Conservation (phyloP, 1,140 invertebrate genomes). For the Drosophila simulans region DNA sequence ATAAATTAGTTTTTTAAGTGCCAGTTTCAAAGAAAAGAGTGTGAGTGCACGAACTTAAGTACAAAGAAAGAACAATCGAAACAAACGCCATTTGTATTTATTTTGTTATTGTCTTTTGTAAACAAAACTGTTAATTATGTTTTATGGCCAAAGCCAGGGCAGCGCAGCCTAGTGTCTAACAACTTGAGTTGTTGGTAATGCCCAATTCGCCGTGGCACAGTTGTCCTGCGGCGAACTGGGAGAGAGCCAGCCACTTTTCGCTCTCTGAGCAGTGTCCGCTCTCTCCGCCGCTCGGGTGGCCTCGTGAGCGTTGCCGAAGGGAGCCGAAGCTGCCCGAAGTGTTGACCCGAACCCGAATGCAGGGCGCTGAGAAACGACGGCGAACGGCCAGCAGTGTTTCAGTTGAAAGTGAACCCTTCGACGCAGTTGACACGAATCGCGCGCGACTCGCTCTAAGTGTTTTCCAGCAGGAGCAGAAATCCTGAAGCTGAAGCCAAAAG, state of each 20-base stretch:
- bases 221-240: conserved; percentile 37
- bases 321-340: conserved; percentile 28
- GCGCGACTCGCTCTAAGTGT: conserved; percentile 56
- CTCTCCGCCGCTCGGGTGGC: conserved; percentile 9
- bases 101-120: background rate
- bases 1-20: too few relatives aligned
- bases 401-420: conserved; percentile 84
- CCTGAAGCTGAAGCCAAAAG: background rate
- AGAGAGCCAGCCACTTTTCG: conserved; percentile 13
- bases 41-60: too few relatives aligned
- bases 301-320: conserved; percentile 14
- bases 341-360: conserved; percentile 28
- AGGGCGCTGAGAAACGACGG: conserved; percentile 37
- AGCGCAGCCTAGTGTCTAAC: background rate
- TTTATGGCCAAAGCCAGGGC: background rate
- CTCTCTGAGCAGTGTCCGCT: conserved; percentile 1
- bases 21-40: background rate
- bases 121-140: background rate
- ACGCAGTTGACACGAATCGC: conserved; percentile 77
- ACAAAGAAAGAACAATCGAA: background rate
- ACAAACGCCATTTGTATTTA: too few relatives aligned
- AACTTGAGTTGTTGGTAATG: conserved; percentile 16
- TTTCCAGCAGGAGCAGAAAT: conserved; percentile 27
- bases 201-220: conserved; percentile 40
- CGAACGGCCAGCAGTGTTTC: conserved; percentile 63